phyloP scores from a whole-genome alignment of 2,888 invertebrate species.

The Abscondita cerata region DNA sequence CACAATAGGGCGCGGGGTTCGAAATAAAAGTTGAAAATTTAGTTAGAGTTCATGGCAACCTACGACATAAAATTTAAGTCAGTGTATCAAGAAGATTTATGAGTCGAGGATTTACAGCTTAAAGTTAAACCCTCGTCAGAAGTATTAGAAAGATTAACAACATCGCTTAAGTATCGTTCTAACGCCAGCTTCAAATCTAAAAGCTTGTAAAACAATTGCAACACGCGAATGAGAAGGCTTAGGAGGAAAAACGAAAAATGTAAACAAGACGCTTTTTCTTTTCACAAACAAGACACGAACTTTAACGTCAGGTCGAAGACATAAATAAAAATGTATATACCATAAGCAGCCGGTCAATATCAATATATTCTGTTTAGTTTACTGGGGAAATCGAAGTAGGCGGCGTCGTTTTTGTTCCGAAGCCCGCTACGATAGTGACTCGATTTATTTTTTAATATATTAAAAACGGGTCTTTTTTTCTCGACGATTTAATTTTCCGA shows the following conservation, averaged over 20 bases:
- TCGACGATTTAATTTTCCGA: neutral
- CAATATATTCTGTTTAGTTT: conserved; percentile 29
- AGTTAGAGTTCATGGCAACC: neutral
- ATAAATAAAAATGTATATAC: conserved; percentile 24
- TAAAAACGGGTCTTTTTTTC: neutral
- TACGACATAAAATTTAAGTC: conserved; percentile 1
- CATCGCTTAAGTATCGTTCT: conserved; percentile 2
- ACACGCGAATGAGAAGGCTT: too few relatives aligned
- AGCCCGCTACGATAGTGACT: neutral
- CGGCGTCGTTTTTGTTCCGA: neutral
- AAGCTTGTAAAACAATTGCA: too few relatives aligned
- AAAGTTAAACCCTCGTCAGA: conserved; percentile 4
- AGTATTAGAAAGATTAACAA: conserved; percentile 12
- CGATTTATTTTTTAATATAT: conserved; percentile 1
- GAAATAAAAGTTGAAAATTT: too few relatives aligned
- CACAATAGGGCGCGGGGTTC: neutral
- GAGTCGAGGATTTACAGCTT: conserved; percentile 4
- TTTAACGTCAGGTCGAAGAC: conserved; percentile 16
- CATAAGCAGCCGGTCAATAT: conserved; percentile 20
- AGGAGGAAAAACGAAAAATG: neutral
- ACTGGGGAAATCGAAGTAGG: conserved; percentile 12
- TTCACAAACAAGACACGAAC: conserved; percentile 20
- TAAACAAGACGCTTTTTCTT: neutral
- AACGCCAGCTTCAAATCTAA: too few relatives aligned
- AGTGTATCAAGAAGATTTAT: conserved; percentile 6